Conservation (phyloP, 2,113 vertebrate genomes). For the Eira barbara region DNA sequence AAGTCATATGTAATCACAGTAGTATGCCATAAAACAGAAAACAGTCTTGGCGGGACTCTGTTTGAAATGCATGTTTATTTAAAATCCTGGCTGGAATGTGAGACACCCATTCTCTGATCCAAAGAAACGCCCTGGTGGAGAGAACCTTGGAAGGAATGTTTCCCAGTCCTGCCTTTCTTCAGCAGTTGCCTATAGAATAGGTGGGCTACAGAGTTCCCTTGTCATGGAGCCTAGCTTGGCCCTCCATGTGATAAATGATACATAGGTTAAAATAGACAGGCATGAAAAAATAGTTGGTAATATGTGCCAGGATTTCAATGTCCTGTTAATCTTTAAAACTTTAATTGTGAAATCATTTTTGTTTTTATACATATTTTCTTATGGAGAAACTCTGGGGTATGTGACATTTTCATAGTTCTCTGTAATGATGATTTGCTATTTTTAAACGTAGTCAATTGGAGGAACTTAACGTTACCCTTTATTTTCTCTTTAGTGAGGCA, state of each 20-base stretch:
- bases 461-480: not conserved
- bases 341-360: not conserved
- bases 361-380: not conserved
- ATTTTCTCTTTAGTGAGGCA: not conserved
- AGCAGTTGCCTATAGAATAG: not conserved
- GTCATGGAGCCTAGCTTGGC: accelerated
- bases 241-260: not conserved
- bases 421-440: not conserved
- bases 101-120: not conserved
- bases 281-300: not conserved
- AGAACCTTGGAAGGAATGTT: not conserved
- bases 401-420: not conserved
- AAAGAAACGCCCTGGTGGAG: not conserved
- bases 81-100: not conserved
- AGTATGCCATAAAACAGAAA: not conserved
- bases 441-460: not conserved
- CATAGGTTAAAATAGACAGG: not conserved
- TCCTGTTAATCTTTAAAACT: not conserved
- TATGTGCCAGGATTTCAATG: not conserved
- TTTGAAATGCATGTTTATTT: not conserved
- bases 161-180: not conserved
- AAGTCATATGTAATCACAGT: not conserved
- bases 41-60: not conserved
- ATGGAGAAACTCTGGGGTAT: not conserved
- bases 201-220: not conserved